Evolutionary conservation across 2,888 invertebrate genomes (phyloP), one percentile per base, ranked within the genome.

Genomic region (Andrena trimmerana): DNA sequence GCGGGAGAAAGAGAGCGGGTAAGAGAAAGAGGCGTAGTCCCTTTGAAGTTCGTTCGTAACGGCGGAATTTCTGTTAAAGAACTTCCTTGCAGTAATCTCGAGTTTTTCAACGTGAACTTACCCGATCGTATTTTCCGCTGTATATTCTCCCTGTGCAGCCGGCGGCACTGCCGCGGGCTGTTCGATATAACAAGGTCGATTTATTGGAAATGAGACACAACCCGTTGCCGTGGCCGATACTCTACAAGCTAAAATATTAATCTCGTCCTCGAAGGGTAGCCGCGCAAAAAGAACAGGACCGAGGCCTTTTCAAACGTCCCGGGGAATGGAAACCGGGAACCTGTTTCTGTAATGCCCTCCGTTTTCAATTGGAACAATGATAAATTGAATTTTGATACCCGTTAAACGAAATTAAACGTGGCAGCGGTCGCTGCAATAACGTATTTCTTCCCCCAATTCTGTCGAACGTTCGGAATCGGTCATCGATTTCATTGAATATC

Each of bases 41-140:
- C 78, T 84, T 80, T 75, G 81, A 81, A 72, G 75, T 78, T 66
- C 78, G 67, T 73, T 67, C 72, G 62, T 82, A 83, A 77, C 71
- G 77, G 77, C 27, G 67, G 59, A 70, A 82, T 82, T 83, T 82
- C 82, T 59, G 69, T 77, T 73, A 71, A 82, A 48, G 70, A 82
- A 77, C 68, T 81, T 69, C 50, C 29, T 54, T 8, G 0, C 57
- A 57, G 72, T 31, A 20, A 60, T 13, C 65, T 3, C 48, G 68
- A 79, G 81, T 84, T 85, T 81, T 84, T 84, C 74, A 52, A 68
- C 59, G 65, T 13, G 36, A 69, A 68, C 72, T 71, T 74, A 72
- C 29, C n/a, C 66, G 68, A 65, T 67, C 80, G 80, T 73, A 72
- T 79, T 81, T 75, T 75, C 69, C 73, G 59, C 67, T 69, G 70